Percentiles rank a stretch among this genome's conserved stretches.
phyloP scores from a whole-genome alignment of 2,888 invertebrate species.

The Lepidocyrtinus sp. region DNA sequence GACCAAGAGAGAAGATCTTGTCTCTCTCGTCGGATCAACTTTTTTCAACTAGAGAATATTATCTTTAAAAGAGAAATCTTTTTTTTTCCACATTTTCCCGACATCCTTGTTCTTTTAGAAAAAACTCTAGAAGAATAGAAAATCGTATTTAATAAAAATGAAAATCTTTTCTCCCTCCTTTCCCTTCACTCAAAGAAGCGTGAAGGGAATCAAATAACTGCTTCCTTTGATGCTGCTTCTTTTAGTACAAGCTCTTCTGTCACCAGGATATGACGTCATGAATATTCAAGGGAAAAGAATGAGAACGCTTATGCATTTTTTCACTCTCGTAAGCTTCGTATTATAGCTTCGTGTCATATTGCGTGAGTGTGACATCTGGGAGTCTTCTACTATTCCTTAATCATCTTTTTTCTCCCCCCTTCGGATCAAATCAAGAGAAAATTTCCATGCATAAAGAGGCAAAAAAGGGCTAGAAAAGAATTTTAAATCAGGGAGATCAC shows the following conservation, averaged over 20 bases:
- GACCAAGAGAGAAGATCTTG: slow-evolving; percentile 45
- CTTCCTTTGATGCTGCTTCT: slow-evolving; percentile 46
- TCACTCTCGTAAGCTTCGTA: neutral
- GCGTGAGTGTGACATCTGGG: slow-evolving; percentile 54
- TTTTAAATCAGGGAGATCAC: slow-evolving; percentile 20
- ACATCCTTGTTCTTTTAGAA: slow-evolving; percentile 11
- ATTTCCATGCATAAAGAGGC: slow-evolving; percentile 26
- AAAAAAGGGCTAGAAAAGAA: slow-evolving; percentile 30
- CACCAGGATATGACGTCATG: slow-evolving; percentile 60
- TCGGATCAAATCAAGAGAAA: neutral
- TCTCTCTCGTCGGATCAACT: slow-evolving; percentile 51
- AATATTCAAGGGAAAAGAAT: slow-evolving; percentile 50
- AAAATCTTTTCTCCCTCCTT: slow-evolving; percentile 43
- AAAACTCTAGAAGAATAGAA: slow-evolving; percentile 38
- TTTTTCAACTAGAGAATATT: slow-evolving; percentile 25
- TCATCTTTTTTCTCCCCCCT: slow-evolving; percentile 10
- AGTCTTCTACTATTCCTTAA: slow-evolving; percentile 24
- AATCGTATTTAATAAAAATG: slow-evolving; percentile 62
- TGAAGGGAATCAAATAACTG: slow-evolving; percentile 61
- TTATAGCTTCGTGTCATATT: slow-evolving; percentile 37
- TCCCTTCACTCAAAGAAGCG: slow-evolving; percentile 56
- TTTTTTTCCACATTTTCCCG: slow-evolving; percentile 19
- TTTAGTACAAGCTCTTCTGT: slow-evolving; percentile 48
- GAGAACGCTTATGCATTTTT: slow-evolving; percentile 16
- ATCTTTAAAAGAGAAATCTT: slow-evolving; percentile 10